Base-by-base conservation (phyloP, 2,888 invertebrate species). In the Trypoxylon attenuatum region DNA sequence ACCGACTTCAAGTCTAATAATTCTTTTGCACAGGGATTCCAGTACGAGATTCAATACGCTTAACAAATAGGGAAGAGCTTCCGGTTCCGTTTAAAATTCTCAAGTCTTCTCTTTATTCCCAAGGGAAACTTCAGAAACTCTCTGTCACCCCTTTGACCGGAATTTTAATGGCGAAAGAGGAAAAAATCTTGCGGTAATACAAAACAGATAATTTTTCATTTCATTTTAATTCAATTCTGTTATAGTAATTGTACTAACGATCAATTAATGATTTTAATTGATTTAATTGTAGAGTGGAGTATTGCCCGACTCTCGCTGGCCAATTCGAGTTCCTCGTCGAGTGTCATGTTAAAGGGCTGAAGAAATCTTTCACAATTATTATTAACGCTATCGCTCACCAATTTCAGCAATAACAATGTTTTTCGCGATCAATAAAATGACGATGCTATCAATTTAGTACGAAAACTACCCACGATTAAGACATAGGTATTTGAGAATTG, bases 51-150 rank as follows among this genome's bases (percentile, higher is more conserved):
- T 68, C 84, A 0, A 84, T 91, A 0, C 76, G 83, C 13, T 77
- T 92, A 51, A 88, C 87, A 60, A 92, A 91, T 74, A 88, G 88
- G 25, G 92, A 92, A 80, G 84, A 85, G 10, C 87, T 89, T 66
- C 73, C 85, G 22, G 78, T 91, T 0, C 81, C 86, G 13, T 92
- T 90, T 79, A 87, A 88, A 67, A 89, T 92, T 61, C 86, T 87
- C 65, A 89, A 89, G 8, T 87, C 89, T 60, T 90, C 91, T 0
- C 78, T 91, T 45, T 89, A 88, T 64, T 89, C 90, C 22, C 90
- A 91, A 73, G 89, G 89, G 16, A 88, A 89, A 3, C 86, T 88
- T 68, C 89, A 90, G 41, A 88, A 88, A 21, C 85, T 92, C 10
- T 71, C 82, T 1, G 87, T 91, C 1, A 84, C 87, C 6, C 91